Evolutionary conservation across 2,797 vertebrate genomes (phyloP), one percentile per base, ranked within the genome.

Genomic region (Gymnodraco acuticeps): DNA sequence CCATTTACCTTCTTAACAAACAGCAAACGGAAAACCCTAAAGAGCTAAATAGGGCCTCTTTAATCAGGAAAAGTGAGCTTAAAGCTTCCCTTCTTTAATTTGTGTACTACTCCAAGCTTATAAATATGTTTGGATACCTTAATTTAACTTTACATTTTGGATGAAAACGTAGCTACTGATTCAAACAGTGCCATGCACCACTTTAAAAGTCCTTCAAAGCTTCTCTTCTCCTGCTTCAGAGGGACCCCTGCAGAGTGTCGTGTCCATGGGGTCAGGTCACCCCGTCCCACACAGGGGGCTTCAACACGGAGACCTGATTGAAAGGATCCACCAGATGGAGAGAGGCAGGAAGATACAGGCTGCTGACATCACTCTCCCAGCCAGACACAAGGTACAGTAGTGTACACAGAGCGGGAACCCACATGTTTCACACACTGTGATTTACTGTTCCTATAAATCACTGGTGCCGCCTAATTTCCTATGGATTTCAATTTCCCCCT

Each of bases 371-470:
- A 80, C 81, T 64, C 67, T 81, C 80, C 75, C 77, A 23, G 66
- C 43, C 76, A 78, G 58, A 81, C 70, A 45, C 48, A 80, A 91
- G 90, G 85, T 94, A 86, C 50, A 51, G 72, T 78, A 83, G 63
- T 65, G 76, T 80, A 81, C 79, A 84, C 78, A 69, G 67, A 75
- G 63, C 13, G 7, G n/a, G 55, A 83, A 66, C 81, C 75, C 77
- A 58, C 88, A 85, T 73, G 41, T 75, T 68, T 70, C 84, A 80
- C 80, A 74, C 80, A 47, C 84, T 72, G 78, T 92, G 85, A 93
- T 93, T 95, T 93, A 93, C 88, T 91, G 85, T 91, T 92, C 90
- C 93, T 94, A 93, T 95, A 94, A 95, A 95, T 95, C 93, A 92
- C 88, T 93, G 70, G 83, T 55, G 48, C 82, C 15, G 80, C 91